These are phyloP conservation scores for Vicugna pacos DNA, from an alignment of 2,113 vertebrate genomes.

Conservation along the genomic window DNA sequence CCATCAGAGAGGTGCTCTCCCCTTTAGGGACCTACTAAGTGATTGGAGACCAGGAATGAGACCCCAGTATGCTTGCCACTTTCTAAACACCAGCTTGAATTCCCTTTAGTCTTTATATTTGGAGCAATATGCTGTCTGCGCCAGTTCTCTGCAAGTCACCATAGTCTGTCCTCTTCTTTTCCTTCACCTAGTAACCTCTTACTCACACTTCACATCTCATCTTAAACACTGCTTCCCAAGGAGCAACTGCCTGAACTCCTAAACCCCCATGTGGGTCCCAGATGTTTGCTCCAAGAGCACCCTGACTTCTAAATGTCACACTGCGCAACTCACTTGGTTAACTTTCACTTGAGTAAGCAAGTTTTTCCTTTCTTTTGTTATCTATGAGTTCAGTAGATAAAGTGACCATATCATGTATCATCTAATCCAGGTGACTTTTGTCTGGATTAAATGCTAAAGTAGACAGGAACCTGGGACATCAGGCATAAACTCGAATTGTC, in stretches of 20 bases:
- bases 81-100: background rate
- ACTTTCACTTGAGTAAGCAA: slow-evolving; percentile 25
- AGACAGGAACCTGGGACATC: background rate
- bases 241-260: background rate
- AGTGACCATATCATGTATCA: slow-evolving; percentile 10
- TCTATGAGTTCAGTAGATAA: background rate
- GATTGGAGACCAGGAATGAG: background rate
- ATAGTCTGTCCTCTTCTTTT: background rate
- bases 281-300: background rate
- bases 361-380: background rate
- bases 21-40: background rate
- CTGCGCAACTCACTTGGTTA: background rate
- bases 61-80: background rate
- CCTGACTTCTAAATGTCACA: background rate
- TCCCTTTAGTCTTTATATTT: background rate
- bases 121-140: background rate
- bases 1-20: background rate
- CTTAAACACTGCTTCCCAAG: background rate
- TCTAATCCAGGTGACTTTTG: background rate
- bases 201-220: background rate
- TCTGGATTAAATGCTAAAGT: background rate
- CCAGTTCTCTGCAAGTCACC: background rate
- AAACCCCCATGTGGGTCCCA: no score
- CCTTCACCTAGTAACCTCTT: background rate
- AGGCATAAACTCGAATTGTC: background rate